Evolutionary conservation across 2,113 vertebrate genomes (phyloP), one percentile per base, ranked within the genome.

Genomic region (Tachuris rubrigastra): DNA sequence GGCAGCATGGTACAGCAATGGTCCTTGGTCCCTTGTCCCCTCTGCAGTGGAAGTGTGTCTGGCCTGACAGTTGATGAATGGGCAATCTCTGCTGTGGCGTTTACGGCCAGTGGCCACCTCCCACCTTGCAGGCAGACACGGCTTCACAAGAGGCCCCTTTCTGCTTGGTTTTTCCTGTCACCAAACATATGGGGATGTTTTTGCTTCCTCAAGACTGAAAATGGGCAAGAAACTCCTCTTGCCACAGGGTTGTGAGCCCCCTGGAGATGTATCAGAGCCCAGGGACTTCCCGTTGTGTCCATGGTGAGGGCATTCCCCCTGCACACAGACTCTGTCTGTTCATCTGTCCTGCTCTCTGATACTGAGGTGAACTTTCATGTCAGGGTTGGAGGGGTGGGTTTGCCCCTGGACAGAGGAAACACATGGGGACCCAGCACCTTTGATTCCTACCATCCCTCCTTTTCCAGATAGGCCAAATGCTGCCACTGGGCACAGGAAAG

Each of bases 221-320:
- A 13, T 5, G 39, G 44, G 21, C 1, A 8, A 56, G 41, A 50
- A 89, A 9, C 5, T 31, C 13, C 27, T 60, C 60, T 37, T 49
- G 16, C 37, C 5, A 2, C 5, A 16, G 46, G 12, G 12, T 31
- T 0, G 0, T 2, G 20, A 81, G 73, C 17, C 37, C 21, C 47
- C 31, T 6, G 1, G 56, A 66, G 47, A 10, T 14, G 4, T 12
- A 35, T 24, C 0, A 0, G 41, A 84, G 28, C 31, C 42, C 50
- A 25, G 50, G 27, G 4, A 6, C 17, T 33, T 44, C 56, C 27
- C 2, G 1, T 7, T 47, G 41, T 8, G 41, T 5, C 44, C 39
- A 2, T 8, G 24, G 35, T 41, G 52, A 33, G 53, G 25, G 1
- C 18, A 10, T 69, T 39, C 14, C 14, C 46, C 30, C n/a, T 42